Base-by-base conservation (phyloP, 2,113 vertebrate species). In the Vireo altiloquus region DNA sequence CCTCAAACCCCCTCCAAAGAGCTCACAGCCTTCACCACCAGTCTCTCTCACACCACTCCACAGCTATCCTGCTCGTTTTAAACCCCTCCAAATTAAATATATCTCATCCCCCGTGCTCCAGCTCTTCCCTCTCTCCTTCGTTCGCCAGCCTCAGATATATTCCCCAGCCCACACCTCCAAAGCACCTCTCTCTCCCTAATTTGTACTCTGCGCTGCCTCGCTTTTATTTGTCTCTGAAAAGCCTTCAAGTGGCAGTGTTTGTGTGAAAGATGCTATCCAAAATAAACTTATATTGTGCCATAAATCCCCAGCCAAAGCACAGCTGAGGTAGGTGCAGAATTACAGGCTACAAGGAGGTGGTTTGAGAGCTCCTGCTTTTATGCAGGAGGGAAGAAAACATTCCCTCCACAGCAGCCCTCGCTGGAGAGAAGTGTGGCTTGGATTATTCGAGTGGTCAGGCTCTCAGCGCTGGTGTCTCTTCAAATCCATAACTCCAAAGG, bases 211-310 rank as follows among this genome's bases (percentile, higher is more conserved):
- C 4, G 2, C 35, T 65, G 71, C 87, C 84, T 95, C 3, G 6
- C 64, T 90, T 54, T 85, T 89, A 75, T 84, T 94, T 92, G 85
- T 77, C 63, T 87, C 76, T 44, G 57, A 56, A 83, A 94, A 80
- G n/a, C 17, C 13, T 90, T 94, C 23, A 60, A 83, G 64, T 61
- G 21, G 82, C 44, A 47, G 72, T 10, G 66, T 56, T 88, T 56
- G 50, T 47, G 49, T 75, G 85, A 96, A 82, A 80, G 91, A 95
- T 90, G 72, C 56, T 47, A 42, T 15, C 94, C 65, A 84, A 94
- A 94, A 92, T 90, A 89, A 96, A 76, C 77, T 47, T 16, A 8
- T 11, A 56, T 77, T 40, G 79, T 75, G 82, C 92, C 59, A 85
- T 85, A 96, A 94, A 89, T 89, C 82, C 39, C 78, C 44, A 28